Evolutionary conservation across 2,113 vertebrate genomes (phyloP), one percentile per base, ranked within the genome.

Genomic region (Probosciger aterrimus): DNA sequence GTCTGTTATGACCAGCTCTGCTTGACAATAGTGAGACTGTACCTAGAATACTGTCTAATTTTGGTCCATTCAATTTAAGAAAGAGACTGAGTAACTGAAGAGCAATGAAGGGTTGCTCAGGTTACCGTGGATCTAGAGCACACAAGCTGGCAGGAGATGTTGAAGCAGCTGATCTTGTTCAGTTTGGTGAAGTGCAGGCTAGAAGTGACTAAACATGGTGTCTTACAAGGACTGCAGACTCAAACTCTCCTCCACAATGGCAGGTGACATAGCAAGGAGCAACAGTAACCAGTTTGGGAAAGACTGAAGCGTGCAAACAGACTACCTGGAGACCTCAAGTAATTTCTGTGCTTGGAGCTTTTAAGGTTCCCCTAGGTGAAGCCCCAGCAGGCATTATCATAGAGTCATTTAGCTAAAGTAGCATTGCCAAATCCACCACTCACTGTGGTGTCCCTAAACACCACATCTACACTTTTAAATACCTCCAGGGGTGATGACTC

Each of bases 191-290:
- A 82, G 14, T 19, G 30, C 17, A 59, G 37, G 19, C 11, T 64
- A 44, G 28, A 76, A 59, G 14, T 19, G 24, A 46, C 14, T 5
- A 35, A 60, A 59, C 0, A 0, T 30, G 8, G 17, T 2, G 5
- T 77, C 37, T 30, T 57, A 64, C 43, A 64, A 50, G 70, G 35
- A 55, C 12, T 44, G 15, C 23, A 52, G 37, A 59, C 11, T 25
- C 37, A 46, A 57, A 85, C 11, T 52, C 12, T 53, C 12, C 10
- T 77, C 31, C 24, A 18, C 24, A 46, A 23, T 14, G 14, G 10
- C 49, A 64, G 14, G 19, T 77, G 64, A 62, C 22, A 41, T 27
- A 68, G 46, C 14, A 47, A 35, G 12, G 20, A 31, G 10, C 52
- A 91, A 35, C 10, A 9, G 24, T 53, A 17, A 18, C 19, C 46